Percentiles rank a stretch among this genome's conserved stretches.
Conservation (phyloP, 2,113 vertebrate species). For the Choloepus hoffmanni region DNA sequence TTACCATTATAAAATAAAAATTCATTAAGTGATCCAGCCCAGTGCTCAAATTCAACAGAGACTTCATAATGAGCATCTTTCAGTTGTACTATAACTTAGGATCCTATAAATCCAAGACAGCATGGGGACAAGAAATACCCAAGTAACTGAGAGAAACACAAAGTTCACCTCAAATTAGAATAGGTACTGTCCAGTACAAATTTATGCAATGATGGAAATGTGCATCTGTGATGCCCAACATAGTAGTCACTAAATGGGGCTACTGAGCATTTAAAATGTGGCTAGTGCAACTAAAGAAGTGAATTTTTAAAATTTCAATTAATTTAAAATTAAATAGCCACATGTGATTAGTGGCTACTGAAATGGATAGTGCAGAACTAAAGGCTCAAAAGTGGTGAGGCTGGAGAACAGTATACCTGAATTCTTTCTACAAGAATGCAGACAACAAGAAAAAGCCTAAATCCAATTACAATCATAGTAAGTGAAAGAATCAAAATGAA, state of each 20-base stretch:
- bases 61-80: conserved; percentile 9
- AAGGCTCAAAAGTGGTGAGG: not conserved
- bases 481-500: conserved; percentile 1
- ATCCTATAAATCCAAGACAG: conserved; percentile 35
- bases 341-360: not conserved
- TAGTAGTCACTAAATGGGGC: not conserved
- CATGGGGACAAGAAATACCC: conserved; percentile 31
- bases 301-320: conserved; percentile 5
- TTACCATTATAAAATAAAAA: conserved; percentile 45
- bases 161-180: not conserved
- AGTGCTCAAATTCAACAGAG: conserved; percentile 17
- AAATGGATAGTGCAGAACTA: conserved; percentile 9
- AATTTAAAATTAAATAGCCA: not conserved
- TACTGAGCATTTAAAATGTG: not conserved
- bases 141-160: not conserved
- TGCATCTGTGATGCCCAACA: not conserved
- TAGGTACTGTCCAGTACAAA: not conserved
- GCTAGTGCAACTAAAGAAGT: not conserved
- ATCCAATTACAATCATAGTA: conserved; percentile 34
- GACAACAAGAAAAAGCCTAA: conserved; percentile 23
- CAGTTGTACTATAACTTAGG: not conserved
- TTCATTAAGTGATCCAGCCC: not conserved
- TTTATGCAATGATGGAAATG: not conserved
- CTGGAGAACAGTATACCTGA: not conserved
- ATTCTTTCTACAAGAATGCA: conserved; percentile 47